These are phyloP conservation scores for Orthosia incerta DNA, from an alignment of 2,888 invertebrate species.

Conservation along the genomic window DNA sequence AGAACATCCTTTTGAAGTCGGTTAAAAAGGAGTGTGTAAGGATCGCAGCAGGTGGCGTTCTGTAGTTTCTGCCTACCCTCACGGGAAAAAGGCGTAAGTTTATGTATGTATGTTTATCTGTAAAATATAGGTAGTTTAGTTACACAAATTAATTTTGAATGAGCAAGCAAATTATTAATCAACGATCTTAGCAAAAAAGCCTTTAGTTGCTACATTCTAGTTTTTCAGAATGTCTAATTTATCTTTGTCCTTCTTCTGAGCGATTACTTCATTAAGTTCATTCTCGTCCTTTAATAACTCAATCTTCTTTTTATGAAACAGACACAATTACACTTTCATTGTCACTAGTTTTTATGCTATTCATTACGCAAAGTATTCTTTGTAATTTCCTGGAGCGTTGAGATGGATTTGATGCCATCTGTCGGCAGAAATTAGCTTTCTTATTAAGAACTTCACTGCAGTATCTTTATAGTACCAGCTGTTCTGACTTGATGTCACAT, in stretches of 20 bases:
- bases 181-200: background rate
- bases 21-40: too few relatives aligned
- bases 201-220: constrained; percentile 10
- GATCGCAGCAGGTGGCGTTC: too few relatives aligned
- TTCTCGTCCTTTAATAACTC: constrained; percentile 30
- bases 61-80: too few relatives aligned
- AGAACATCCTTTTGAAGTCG: too few relatives aligned
- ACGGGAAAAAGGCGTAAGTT: too few relatives aligned
- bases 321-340: constrained; percentile 33
- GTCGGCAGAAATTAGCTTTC: constrained; percentile 38
- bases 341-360: constrained; percentile 41
- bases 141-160: background rate
- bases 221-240: constrained; percentile 24
- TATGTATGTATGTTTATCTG: too few relatives aligned
- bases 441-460: constrained; percentile 15
- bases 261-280: constrained; percentile 23
- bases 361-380: constrained; percentile 40
- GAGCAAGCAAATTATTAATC: background rate
- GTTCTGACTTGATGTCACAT: constrained; percentile 6
- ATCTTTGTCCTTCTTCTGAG: constrained; percentile 23
- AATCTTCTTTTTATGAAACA: constrained; percentile 36
- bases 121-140: too few relatives aligned
- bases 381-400: constrained; percentile 23
- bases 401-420: constrained; percentile 38
- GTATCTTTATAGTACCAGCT: constrained; percentile 10